Conservation (phyloP, 1,140 invertebrate species). For the Heliothis subflexa region DNA sequence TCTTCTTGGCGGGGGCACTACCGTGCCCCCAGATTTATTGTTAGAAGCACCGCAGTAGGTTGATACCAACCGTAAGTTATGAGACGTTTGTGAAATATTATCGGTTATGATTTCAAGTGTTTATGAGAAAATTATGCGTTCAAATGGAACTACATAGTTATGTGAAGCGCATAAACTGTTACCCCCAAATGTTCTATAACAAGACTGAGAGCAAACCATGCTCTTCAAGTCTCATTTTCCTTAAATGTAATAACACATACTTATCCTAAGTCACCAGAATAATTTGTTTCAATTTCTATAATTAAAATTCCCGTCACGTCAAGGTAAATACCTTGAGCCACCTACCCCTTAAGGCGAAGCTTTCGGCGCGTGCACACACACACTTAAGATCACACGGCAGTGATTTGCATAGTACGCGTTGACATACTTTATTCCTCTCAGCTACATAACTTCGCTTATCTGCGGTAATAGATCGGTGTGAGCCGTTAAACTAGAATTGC, state of each 20-base stretch:
- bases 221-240: too few relatives aligned
- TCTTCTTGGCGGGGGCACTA: too few relatives aligned
- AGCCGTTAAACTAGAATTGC: constrained; percentile 44
- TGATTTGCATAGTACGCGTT: constrained; percentile 41
- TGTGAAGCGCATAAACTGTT: too few relatives aligned
- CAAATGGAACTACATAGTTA: too few relatives aligned
- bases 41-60: neutral
- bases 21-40: too few relatives aligned
- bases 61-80: neutral
- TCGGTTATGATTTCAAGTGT: neutral
- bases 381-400: constrained; percentile 44
- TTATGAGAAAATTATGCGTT: too few relatives aligned
- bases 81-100: neutral
- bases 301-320: neutral
- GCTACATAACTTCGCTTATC: constrained; percentile 43
- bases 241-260: too few relatives aligned
- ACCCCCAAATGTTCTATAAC: too few relatives aligned
- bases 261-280: neutral
- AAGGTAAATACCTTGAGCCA: neutral
- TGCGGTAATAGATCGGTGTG: constrained; percentile 45
- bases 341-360: constrained; percentile 2
- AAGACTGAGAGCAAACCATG: too few relatives aligned
- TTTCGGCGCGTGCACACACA: constrained; percentile 22
- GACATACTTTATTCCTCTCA: constrained; percentile 40
- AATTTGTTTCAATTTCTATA: neutral